Percentiles rank a stretch among this genome's conserved stretches.
Evolutionary conservation across 2,888 invertebrate species (phyloP).

Genomic region (Drosophila atripex): DNA sequence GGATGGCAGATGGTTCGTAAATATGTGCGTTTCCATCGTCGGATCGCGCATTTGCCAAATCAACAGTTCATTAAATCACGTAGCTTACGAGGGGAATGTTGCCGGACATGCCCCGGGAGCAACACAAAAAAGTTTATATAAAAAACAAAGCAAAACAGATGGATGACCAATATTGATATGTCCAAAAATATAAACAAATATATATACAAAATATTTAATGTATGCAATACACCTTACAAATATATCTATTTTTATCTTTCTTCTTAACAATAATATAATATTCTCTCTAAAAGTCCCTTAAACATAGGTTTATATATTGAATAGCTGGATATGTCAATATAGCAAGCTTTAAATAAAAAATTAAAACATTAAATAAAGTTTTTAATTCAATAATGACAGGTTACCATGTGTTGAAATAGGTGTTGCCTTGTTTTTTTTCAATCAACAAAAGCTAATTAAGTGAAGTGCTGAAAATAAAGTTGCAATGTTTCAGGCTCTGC

Average conservation of each 20-base stretch:
- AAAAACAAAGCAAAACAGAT: neutral
- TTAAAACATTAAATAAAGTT: too few relatives aligned
- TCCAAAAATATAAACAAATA: neutral
- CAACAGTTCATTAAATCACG: slow-evolving; percentile 72
- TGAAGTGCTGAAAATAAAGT: neutral
- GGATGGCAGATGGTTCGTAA: slow-evolving; percentile 50
- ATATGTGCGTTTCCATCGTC: slow-evolving; percentile 45
- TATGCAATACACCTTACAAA: too few relatives aligned
- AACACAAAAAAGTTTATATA: neutral
- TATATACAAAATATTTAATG: too few relatives aligned
- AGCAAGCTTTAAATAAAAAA: too few relatives aligned
- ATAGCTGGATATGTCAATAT: too few relatives aligned
- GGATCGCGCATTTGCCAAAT: slow-evolving; percentile 56
- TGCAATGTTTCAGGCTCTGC: slow-evolving; percentile 5
- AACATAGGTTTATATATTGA: too few relatives aligned
- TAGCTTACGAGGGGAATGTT: slow-evolving; percentile 11
- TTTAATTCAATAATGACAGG: too few relatives aligned
- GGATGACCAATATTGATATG: neutral
- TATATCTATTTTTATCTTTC: too few relatives aligned
- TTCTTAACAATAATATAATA: too few relatives aligned
- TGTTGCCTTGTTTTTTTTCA: neutral
- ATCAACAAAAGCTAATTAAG: neutral
- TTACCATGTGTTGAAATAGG: too few relatives aligned
- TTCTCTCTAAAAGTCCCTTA: too few relatives aligned
- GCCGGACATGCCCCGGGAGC: slow-evolving; percentile 7